Conservation (phyloP, 2,888 invertebrate species). For the Diogma glabrata region DNA sequence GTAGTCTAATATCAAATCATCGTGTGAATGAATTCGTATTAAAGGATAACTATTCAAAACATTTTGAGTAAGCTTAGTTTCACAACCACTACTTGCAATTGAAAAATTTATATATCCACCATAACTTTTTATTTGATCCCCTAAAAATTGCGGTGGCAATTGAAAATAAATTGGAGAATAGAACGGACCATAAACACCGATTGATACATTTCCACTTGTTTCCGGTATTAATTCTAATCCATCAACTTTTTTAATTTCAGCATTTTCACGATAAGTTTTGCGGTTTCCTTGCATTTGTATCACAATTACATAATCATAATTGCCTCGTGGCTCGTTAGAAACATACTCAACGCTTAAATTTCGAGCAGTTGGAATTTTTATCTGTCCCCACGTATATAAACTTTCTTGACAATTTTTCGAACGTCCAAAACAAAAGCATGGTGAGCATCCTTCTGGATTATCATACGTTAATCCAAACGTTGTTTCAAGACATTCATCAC, state of each 20-base stretch:
- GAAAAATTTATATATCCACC: conserved; percentile 77
- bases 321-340: conserved; percentile 26
- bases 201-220: conserved; percentile 36
- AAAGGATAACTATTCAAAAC: conserved; percentile 58
- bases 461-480: conserved; percentile 73
- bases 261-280: conserved; percentile 32
- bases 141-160: conserved; percentile 67
- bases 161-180: conserved; percentile 35
- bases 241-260: conserved; percentile 42
- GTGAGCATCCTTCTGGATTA: conserved; percentile 80
- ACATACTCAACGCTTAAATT: conserved; percentile 37
- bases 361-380: conserved; percentile 46
- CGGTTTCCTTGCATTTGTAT: conserved; percentile 32
- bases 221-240: conserved; percentile 51
- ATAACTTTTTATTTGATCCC: conserved; percentile 82
- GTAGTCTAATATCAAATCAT: conserved; percentile 64
- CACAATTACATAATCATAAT: conserved; percentile 34
- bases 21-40: conserved; percentile 68
- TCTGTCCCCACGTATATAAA: conserved; percentile 69
- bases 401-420: conserved; percentile 71
- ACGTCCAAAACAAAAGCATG: conserved; percentile 93
- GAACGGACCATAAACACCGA: conserved; percentile 32
- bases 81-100: conserved; percentile 52
- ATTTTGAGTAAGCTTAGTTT: conserved; percentile 42
- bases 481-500: conserved; percentile 69